Percentiles rank a stretch among this genome's conserved stretches.
phyloP scores from a whole-genome alignment of 1,140 invertebrate genomes.

The Tigriopus japonicus region DNA sequence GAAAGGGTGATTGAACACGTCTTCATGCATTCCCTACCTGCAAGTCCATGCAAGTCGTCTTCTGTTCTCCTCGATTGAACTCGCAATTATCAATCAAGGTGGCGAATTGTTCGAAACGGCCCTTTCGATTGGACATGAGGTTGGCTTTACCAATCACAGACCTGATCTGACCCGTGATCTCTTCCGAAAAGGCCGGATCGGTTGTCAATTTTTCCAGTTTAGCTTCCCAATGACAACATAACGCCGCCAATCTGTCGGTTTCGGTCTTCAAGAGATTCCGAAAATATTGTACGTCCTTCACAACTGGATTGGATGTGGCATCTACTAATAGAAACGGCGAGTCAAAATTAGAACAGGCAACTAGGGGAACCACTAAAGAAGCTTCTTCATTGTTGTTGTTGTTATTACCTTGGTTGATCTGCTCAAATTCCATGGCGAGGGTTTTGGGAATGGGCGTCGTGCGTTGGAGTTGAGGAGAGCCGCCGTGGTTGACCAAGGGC shows the following conservation, averaged over 20 bases:
- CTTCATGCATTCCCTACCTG: conserved; percentile 16
- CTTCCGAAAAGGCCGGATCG: neutral
- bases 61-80: conserved; percentile 25
- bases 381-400: too few relatives aligned
- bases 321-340: too few relatives aligned
- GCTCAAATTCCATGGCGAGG: too few relatives aligned
- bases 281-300: neutral
- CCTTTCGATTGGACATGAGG: neutral
- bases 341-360: too few relatives aligned
- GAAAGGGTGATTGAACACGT: too few relatives aligned
- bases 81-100: conserved; percentile 28
- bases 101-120: conserved; percentile 26
- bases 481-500: too few relatives aligned
- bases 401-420: too few relatives aligned
- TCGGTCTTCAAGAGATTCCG: neutral
- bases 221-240: neutral
- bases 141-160: conserved; percentile 1
- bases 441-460: too few relatives aligned
- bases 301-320: neutral
- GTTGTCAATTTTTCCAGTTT: neutral
- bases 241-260: neutral
- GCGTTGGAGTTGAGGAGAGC: too few relatives aligned
- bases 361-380: too few relatives aligned
- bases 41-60: conserved; percentile 25
- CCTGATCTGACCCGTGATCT: neutral